Conservation (phyloP, 2,113 vertebrate species). For the Antennarius striatus region DNA sequence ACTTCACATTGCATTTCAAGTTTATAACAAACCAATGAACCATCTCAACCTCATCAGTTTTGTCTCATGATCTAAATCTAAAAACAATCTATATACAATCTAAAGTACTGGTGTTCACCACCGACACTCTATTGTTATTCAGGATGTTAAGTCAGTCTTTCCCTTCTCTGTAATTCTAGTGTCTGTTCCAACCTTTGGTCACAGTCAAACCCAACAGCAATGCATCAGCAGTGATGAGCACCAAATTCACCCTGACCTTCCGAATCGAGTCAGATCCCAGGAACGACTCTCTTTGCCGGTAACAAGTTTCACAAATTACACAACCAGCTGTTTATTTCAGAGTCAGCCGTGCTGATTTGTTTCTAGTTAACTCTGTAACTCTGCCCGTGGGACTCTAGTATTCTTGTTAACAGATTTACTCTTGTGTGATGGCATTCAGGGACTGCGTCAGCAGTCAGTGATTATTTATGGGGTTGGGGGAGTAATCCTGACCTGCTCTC, state of each 20-base stretch:
- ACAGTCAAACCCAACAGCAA: slow-evolving; percentile 56
- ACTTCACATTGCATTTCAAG: too few species aligned
- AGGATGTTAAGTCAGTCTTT: background rate
- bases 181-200: slow-evolving; percentile 72
- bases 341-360: slow-evolving; percentile 1
- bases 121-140: too few species aligned
- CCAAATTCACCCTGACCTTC: slow-evolving; percentile 72
- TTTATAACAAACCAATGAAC: too few species aligned
- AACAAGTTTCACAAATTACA: background rate
- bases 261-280: slow-evolving; percentile 39
- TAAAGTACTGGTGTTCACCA: background rate
- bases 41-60: too few species aligned
- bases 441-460: slow-evolving; percentile 66
- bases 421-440: slow-evolving; percentile 55
- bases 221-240: slow-evolving; percentile 69
- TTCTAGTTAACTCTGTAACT: slow-evolving; percentile 16
- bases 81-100: too few species aligned
- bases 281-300: slow-evolving; percentile 73
- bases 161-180: slow-evolving; percentile 55
- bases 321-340: background rate
- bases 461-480: slow-evolving; percentile 70
- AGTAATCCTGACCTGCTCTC: slow-evolving; percentile 72
- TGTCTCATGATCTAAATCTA: too few species aligned
- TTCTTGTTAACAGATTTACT: slow-evolving; percentile 43
- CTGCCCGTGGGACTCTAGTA: slow-evolving; percentile 19